Evolutionary conservation across 92 coral and sea anemone species (phyloP).

Genomic region (Heteractis magnifica): DNA sequence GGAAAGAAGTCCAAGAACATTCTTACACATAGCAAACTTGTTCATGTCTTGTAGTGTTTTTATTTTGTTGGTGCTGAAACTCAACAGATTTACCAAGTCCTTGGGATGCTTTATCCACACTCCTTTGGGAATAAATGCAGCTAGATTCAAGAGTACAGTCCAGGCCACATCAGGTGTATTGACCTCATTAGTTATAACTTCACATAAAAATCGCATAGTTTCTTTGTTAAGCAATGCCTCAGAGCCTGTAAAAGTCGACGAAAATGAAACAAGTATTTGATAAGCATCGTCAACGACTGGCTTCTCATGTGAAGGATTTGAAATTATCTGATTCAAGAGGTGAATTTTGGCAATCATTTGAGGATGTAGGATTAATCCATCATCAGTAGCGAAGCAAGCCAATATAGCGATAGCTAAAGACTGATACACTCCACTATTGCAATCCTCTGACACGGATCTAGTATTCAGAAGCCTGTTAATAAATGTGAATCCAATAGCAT

Average conservation of each 20-base stretch:
- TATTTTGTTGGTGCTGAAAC: slow-evolving; percentile 40
- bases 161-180: slow-evolving; percentile 17
- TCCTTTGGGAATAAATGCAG: slow-evolving; percentile 37
- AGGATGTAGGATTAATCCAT: slow-evolving; percentile 65
- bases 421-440: slow-evolving; percentile 57
- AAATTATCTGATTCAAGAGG: slow-evolving; percentile 43
- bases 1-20: slow-evolving; percentile 51
- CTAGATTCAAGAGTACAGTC: slow-evolving; percentile 58
- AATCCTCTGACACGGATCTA: slow-evolving; percentile 58
- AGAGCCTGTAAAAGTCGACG: slow-evolving; percentile 59
- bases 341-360: slow-evolving; percentile 72
- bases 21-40: slow-evolving; percentile 71
- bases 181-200: slow-evolving; percentile 18
- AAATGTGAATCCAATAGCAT: slow-evolving; percentile 82
- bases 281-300: slow-evolving; percentile 45
- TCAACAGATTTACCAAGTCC: slow-evolving; percentile 41
- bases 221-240: slow-evolving; percentile 41
- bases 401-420: slow-evolving; percentile 79
- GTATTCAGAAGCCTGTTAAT: slow-evolving; percentile 73
- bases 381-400: slow-evolving; percentile 84
- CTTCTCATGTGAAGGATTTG: slow-evolving; percentile 15
- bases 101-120: slow-evolving; percentile 46
- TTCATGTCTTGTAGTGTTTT: slow-evolving; percentile 54
- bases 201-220: slow-evolving; percentile 38
- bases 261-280: slow-evolving; percentile 63